These are phyloP conservation scores for Heliothis virescens DNA, from an alignment of 1,140 invertebrate species.

Conservation along the genomic window DNA sequence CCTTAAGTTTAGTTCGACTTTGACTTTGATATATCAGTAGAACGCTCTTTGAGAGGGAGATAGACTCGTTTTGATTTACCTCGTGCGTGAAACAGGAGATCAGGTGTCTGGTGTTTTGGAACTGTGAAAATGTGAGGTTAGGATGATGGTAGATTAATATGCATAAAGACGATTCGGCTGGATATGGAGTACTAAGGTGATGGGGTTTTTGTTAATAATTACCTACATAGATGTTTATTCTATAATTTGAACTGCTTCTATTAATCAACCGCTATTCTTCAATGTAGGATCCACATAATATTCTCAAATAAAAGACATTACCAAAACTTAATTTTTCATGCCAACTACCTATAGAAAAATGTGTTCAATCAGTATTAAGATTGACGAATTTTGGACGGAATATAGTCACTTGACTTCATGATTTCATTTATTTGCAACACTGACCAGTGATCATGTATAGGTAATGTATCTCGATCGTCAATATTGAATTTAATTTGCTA, in stretches of 20 bases:
- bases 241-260: too few species aligned
- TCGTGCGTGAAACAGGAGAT: not conserved
- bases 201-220: too few species aligned
- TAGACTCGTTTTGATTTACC: not conserved
- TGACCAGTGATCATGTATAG: not conserved
- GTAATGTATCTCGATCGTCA: not conserved
- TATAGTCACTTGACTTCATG: not conserved
- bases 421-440: not conserved
- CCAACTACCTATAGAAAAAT: too few species aligned
- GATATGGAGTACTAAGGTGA: too few species aligned
- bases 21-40: conserved; percentile 19
- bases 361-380: too few species aligned
- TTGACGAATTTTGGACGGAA: not conserved
- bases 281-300: too few species aligned
- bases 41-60: conserved; percentile 12
- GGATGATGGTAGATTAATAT: too few species aligned
- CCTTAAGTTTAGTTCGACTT: conserved; percentile 12
- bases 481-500: not conserved
- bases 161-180: too few species aligned
- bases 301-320: too few species aligned
- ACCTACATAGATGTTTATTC: too few species aligned
- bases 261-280: too few species aligned
- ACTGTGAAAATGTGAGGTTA: not conserved
- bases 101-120: not conserved
- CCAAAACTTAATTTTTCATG: too few species aligned